These are phyloP conservation scores for Geococcyx californianus DNA, from an alignment of 2,113 vertebrate genomes.

Conservation along the genomic window DNA sequence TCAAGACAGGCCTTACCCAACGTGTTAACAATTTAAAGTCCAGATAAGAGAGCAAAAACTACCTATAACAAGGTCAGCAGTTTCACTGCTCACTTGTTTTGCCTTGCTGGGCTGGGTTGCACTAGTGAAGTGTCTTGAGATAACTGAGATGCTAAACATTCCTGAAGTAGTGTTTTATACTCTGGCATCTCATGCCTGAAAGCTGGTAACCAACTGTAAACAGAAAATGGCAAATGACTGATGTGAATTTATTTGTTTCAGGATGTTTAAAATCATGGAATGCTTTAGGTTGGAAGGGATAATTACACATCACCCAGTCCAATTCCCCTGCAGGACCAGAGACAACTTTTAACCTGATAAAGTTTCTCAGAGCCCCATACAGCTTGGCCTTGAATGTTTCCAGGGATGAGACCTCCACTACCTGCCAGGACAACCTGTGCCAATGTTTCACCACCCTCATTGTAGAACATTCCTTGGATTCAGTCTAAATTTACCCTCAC, in stretches of 20 bases:
- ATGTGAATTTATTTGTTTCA: neutral
- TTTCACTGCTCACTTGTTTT: neutral
- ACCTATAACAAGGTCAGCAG: neutral
- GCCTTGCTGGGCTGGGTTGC: neutral
- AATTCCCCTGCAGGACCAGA: too few relatives aligned
- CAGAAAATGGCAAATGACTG: neutral
- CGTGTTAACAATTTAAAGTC: neutral
- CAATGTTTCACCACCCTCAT: too few relatives aligned
- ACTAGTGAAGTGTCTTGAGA: neutral
- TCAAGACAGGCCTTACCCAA: neutral
- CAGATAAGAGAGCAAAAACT: neutral
- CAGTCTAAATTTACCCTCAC: too few relatives aligned
- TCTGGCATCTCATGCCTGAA: neutral
- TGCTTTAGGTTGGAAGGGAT: too few relatives aligned
- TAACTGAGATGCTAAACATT: neutral
- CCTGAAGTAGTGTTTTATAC: neutral
- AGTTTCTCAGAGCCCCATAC: too few relatives aligned
- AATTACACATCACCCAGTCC: too few relatives aligned
- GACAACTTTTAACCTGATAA: too few relatives aligned
- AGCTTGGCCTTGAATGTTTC: too few relatives aligned
- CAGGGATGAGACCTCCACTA: too few relatives aligned
- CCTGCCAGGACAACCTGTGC: too few relatives aligned
- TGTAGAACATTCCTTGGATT: too few relatives aligned
- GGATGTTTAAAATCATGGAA: neutral
- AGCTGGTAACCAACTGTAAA: neutral